These are phyloP conservation scores for Macroglossus sobrinus DNA, from an alignment of 2,113 vertebrate genomes.

Conservation along the genomic window DNA sequence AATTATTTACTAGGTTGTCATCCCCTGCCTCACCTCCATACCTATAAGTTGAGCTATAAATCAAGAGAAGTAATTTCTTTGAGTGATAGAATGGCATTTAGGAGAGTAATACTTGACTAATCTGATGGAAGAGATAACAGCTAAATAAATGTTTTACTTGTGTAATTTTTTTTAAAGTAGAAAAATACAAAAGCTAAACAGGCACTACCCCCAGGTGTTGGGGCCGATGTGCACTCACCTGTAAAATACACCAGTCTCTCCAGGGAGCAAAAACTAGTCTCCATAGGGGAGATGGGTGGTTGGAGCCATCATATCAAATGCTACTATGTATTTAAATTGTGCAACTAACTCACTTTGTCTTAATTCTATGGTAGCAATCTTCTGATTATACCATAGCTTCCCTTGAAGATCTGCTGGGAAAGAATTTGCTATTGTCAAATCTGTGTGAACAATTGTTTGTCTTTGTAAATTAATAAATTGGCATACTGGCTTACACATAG, in stretches of 20 bases:
- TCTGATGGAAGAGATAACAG: not conserved
- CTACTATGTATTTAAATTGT: conserved; percentile 30
- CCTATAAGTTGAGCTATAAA: conserved; percentile 24
- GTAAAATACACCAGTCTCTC: not conserved
- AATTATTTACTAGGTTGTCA: conserved; percentile 9
- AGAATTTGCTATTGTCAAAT: conserved; percentile 36
- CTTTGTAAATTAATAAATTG: conserved; percentile 55
- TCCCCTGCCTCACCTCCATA: not conserved
- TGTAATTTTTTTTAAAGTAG: conserved; percentile 16
- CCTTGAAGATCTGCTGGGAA: not conserved
- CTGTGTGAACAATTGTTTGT: conserved; percentile 14
- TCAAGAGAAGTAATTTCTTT: conserved; percentile 32
- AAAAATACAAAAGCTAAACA: not conserved
- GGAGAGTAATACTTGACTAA: not conserved
- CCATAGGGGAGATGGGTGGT: not conserved
- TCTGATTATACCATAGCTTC: conserved; percentile 32
- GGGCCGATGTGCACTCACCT: not conserved
- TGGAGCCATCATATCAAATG: not conserved
- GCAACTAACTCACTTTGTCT: conserved; percentile 6
- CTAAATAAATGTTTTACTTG: conserved; percentile 36
- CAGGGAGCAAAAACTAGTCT: not conserved
- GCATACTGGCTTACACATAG: conserved; percentile 15
- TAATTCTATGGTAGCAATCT: conserved; percentile 30
- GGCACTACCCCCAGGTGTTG: not conserved
- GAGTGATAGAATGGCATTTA: not conserved